Conservation (phyloP, 2,113 vertebrate genomes). For the Cnemophilus loriae region DNA sequence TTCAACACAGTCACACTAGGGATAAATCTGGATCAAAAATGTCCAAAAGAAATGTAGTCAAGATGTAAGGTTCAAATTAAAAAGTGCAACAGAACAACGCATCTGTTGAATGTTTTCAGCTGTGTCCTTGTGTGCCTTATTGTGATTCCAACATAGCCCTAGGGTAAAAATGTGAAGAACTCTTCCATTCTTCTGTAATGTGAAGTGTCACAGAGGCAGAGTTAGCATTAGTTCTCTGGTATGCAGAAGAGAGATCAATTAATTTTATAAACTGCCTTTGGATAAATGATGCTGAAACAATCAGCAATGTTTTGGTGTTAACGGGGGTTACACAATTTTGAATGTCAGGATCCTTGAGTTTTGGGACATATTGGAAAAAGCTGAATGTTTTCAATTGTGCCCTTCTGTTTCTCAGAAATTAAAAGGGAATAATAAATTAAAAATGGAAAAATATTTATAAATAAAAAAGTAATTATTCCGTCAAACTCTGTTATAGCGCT, state of each 20-base stretch:
- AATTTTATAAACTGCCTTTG: background rate
- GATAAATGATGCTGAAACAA: background rate
- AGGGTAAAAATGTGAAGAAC: background rate
- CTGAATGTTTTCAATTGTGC: background rate
- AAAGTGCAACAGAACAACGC: background rate
- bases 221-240: background rate
- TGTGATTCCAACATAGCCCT: background rate
- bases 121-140: background rate
- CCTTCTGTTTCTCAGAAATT: constrained; percentile 1
- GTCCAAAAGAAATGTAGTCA: background rate
- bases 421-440: background rate
- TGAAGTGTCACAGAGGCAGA: background rate
- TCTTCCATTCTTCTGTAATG: background rate
- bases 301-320: constrained; percentile 5
- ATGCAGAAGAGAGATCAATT: background rate
- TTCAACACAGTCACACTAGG: background rate
- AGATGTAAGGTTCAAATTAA: background rate
- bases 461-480: background rate
- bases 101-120: background rate
- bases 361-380: background rate
- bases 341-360: background rate
- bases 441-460: background rate
- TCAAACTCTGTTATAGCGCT: background rate
- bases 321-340: background rate
- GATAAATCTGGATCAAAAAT: background rate